Percentiles rank a stretch among this genome's conserved stretches.
phyloP scores from a whole-genome alignment of 2,888 invertebrate species.

The Oligia fasciuncula region DNA sequence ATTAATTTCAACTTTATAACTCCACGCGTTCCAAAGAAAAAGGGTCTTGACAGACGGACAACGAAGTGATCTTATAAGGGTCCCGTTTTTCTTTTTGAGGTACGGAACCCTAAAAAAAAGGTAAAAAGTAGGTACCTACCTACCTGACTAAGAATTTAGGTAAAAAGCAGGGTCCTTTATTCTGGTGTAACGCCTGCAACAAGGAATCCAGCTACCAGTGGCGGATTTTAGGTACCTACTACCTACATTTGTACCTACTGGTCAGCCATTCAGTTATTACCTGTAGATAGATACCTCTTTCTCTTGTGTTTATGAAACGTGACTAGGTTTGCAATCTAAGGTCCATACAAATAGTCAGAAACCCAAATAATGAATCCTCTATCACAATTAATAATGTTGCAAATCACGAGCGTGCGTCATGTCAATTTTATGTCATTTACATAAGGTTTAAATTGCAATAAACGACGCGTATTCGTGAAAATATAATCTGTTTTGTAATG shows the following conservation, averaged over 20 bases:
- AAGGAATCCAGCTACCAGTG: not conserved
- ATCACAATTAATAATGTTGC: not conserved
- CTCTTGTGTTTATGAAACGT: not conserved
- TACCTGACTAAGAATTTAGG: not conserved
- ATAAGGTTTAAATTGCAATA: conserved; percentile 5
- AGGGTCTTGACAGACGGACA: no score
- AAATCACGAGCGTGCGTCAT: not conserved
- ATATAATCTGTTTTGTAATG: no score
- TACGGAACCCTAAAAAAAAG: no score
- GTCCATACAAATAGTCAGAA: not conserved
- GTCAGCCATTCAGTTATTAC: no score
- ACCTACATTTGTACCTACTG: no score
- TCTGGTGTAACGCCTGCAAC: not conserved
- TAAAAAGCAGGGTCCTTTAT: not conserved
- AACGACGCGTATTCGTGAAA: not conserved
- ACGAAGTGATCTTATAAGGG: no score
- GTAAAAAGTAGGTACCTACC: not conserved
- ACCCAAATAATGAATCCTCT: not conserved
- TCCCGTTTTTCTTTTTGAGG: no score
- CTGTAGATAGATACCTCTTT: no score
- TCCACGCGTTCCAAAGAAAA: no score
- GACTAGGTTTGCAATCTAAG: not conserved
- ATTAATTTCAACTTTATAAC: no score
- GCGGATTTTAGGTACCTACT: no score
- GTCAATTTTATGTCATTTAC: not conserved